phyloP scores from a whole-genome alignment of 92 coral and sea anemone genomes.

The Heteractis magnifica region DNA sequence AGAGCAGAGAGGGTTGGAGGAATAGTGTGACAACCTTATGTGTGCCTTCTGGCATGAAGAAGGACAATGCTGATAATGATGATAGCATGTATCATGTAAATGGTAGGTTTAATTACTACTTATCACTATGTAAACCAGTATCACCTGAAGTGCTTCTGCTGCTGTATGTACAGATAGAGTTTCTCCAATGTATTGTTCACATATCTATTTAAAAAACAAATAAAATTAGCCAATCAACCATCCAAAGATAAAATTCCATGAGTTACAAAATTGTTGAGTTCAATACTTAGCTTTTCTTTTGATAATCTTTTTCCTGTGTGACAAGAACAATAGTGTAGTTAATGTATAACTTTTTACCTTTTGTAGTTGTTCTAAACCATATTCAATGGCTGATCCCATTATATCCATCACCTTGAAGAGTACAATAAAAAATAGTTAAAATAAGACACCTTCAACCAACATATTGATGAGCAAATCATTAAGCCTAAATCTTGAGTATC shows the following conservation, averaged over 20 bases:
- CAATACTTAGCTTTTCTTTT: not conserved
- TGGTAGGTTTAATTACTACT: no score
- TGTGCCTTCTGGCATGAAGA: no score
- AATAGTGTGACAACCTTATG: no score
- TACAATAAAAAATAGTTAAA: not conserved
- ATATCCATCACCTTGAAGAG: slow-evolving; percentile 80
- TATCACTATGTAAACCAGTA: not conserved
- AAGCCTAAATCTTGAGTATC: not conserved
- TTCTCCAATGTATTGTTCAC: slow-evolving; percentile 92
- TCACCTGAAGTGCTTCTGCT: slow-evolving; percentile 93
- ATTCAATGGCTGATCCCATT: slow-evolving; percentile 92
- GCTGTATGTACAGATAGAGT: slow-evolving; percentile 83
- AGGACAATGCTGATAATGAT: no score
- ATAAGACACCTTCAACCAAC: not conserved
- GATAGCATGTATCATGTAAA: no score
- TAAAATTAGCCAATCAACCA: not conserved
- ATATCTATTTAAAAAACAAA: slow-evolving; percentile 55
- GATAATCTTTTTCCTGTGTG: not conserved
- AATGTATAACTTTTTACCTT: slow-evolving; percentile 38
- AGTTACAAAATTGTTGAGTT: not conserved
- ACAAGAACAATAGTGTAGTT: not conserved
- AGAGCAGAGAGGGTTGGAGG: no score
- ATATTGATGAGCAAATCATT: not conserved
- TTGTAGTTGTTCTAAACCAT: slow-evolving; percentile 84
- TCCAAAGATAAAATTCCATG: not conserved